Evolutionary conservation across 1,140 invertebrate species (phyloP).

Genomic region (Camponotus pennsylvanicus): DNA sequence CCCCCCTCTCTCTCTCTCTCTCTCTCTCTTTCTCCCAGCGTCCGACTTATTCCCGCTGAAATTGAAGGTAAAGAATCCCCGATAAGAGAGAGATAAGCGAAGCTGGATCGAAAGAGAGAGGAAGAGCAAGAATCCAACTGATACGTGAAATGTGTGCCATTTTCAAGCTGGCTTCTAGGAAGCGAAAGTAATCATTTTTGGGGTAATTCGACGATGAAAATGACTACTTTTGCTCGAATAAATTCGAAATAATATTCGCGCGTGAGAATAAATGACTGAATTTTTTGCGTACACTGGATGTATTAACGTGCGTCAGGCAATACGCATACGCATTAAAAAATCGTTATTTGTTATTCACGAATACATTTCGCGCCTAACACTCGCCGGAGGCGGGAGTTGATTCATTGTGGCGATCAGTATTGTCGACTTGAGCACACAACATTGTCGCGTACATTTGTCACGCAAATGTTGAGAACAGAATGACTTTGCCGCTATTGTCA

Average conservation of each 20-base stretch:
- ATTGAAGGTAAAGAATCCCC: background rate
- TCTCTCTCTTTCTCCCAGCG: no score
- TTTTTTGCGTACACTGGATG: background rate
- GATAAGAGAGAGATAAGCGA: no score
- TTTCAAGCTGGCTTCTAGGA: no score
- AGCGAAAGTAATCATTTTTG: no score
- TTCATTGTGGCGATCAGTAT: constrained; percentile 43
- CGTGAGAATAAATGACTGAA: background rate
- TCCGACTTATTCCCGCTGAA: no score
- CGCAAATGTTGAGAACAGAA: constrained; percentile 66
- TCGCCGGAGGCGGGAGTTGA: background rate
- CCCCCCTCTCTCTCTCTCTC: no score
- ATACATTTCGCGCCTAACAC: constrained; percentile 17
- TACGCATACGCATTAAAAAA: background rate
- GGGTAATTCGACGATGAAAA: no score
- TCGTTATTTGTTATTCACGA: background rate
- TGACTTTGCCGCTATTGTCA: constrained; percentile 61
- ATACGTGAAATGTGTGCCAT: background rate
- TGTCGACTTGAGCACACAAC: constrained; percentile 24
- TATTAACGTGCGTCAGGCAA: background rate
- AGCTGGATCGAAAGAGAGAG: no score
- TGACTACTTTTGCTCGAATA: no score
- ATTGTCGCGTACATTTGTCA: constrained; percentile 64
- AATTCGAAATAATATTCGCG: background rate
- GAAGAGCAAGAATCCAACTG: no score